These are phyloP conservation scores for Clarias batrachus DNA, from an alignment of 2,113 vertebrate species.

Conservation along the genomic window DNA sequence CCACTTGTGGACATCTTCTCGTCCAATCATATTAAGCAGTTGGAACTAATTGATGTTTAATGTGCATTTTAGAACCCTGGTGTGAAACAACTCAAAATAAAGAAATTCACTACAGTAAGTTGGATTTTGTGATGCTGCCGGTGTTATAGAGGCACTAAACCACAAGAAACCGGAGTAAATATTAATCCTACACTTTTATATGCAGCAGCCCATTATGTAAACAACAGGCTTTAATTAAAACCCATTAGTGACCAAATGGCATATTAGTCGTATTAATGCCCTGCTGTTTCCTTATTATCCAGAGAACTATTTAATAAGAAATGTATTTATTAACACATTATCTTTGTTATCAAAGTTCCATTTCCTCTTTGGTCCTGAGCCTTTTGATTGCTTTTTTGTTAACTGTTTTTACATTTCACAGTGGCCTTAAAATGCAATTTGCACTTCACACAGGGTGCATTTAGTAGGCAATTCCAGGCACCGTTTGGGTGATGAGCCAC, in stretches of 20 bases:
- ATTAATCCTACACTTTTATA: background rate
- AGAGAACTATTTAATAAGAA: background rate
- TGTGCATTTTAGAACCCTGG: too few relatives aligned
- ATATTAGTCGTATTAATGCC: background rate
- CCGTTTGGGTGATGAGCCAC: background rate
- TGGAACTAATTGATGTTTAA: too few relatives aligned
- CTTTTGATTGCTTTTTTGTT: background rate
- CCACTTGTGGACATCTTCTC: too few relatives aligned
- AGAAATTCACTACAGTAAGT: background rate
- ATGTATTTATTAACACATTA: background rate
- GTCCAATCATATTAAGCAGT: too few relatives aligned
- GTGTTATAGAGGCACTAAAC: background rate
- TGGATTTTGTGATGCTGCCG: background rate
- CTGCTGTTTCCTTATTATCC: background rate
- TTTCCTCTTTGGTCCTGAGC: background rate
- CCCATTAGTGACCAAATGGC: background rate
- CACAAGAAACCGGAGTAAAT: background rate
- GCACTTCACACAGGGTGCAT: background rate
- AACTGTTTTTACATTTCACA: background rate
- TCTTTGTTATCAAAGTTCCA: background rate
- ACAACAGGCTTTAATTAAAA: constrained; percentile 6
- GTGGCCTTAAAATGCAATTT: background rate
- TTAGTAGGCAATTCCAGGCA: background rate
- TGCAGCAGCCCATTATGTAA: constrained; percentile 1
- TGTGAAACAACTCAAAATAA: background rate